These are phyloP conservation scores for Cotesia congregata DNA, from an alignment of 2,888 invertebrate species.

Conservation along the genomic window DNA sequence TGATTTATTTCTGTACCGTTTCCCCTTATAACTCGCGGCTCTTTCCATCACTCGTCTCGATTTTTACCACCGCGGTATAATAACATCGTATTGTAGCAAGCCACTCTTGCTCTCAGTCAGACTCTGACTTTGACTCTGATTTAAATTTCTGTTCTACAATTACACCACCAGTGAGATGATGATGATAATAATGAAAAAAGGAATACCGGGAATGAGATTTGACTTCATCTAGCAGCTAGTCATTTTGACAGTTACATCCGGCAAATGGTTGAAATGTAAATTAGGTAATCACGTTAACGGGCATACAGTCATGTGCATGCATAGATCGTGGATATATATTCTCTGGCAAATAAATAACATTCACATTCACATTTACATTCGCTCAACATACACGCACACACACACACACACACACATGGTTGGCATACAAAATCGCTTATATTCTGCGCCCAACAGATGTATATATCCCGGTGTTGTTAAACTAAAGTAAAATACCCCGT, in stretches of 20 bases:
- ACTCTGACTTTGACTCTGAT: not conserved
- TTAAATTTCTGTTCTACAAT: constrained; percentile 9
- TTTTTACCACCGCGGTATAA: not conserved
- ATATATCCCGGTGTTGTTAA: not conserved
- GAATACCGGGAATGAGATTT: constrained; percentile 21
- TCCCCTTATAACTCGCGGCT: not conserved
- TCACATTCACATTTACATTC: not conserved
- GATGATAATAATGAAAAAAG: constrained; percentile 9
- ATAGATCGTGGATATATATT: not conserved
- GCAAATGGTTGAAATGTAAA: constrained; percentile 32
- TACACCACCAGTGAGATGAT: not conserved
- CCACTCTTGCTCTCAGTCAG: no score
- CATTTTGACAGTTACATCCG: constrained; percentile 21
- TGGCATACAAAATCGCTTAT: not conserved
- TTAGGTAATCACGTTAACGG: constrained; percentile 36
- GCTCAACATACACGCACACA: not conserved
- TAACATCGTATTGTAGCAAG: not conserved
- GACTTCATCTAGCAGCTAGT: constrained; percentile 14
- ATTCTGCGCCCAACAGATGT: not conserved
- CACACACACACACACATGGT: not conserved
- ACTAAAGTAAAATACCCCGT: not conserved
- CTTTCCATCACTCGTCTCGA: not conserved
- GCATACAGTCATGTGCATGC: constrained; percentile 6
- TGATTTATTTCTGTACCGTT: not conserved
- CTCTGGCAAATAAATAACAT: not conserved